These are phyloP conservation scores for Urocynchramus pylzowi DNA, from an alignment of 2,113 vertebrate species.

Conservation along the genomic window DNA sequence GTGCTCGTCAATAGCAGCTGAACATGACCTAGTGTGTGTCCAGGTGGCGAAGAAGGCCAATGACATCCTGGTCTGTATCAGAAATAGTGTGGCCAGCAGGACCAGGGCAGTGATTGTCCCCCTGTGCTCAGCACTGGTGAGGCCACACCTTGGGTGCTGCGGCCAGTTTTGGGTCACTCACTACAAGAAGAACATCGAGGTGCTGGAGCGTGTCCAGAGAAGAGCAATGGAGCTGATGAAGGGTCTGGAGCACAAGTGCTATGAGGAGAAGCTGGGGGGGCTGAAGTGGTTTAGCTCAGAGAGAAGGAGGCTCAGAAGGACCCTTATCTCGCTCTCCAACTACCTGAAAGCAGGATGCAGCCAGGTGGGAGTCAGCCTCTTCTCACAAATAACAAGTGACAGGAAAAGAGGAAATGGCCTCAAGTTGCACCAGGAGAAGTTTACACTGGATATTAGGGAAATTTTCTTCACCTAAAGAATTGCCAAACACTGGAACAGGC, in stretches of 20 bases:
- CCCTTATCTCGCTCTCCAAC: not conserved
- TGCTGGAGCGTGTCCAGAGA: not conserved
- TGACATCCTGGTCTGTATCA: not conserved
- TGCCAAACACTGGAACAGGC: not conserved
- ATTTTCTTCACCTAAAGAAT: not conserved
- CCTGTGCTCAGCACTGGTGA: not conserved
- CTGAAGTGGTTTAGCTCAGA: not conserved
- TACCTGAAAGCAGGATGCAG: not conserved
- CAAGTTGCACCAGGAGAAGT: not conserved
- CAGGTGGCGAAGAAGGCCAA: not conserved
- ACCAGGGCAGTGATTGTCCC: not conserved
- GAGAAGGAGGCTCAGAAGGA: not conserved
- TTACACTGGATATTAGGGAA: not conserved
- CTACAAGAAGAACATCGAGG: not conserved
- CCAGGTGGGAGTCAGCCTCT: not conserved
- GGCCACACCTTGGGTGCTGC: not conserved
- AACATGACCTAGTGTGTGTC: fast-evolving
- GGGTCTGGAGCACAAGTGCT: not conserved
- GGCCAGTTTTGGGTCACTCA: not conserved
- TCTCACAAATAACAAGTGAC: not conserved
- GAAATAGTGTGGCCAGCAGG: fast-evolving
- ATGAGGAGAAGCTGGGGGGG: not conserved
- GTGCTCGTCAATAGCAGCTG: not conserved
- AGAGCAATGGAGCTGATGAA: not conserved
- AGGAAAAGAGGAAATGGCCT: not conserved